phyloP scores from a whole-genome alignment of 2,797 vertebrate species.

The Hydrophis major region DNA sequence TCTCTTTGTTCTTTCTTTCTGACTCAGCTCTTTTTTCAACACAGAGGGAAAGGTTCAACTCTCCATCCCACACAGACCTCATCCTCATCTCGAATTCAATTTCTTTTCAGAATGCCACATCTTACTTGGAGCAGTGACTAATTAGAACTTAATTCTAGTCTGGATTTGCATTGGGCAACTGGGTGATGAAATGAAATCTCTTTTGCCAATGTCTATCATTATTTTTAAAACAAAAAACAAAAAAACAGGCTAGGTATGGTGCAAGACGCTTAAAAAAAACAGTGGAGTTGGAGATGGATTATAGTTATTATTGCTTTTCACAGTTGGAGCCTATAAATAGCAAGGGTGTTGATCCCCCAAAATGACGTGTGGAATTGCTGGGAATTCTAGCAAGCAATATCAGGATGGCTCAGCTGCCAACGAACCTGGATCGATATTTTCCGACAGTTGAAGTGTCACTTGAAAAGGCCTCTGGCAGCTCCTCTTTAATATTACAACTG shows the following conservation, averaged over 20 bases:
- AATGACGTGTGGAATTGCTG: neutral
- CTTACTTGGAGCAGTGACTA: neutral
- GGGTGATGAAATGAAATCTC: neutral
- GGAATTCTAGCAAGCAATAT: neutral
- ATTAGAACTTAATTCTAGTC: neutral
- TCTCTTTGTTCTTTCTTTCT: neutral
- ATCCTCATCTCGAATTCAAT: neutral
- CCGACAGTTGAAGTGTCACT: slow-evolving; percentile 1
- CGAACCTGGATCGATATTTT: neutral
- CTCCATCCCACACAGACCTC: neutral
- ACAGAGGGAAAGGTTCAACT: neutral
- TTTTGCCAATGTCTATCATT: neutral
- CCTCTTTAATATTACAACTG: neutral
- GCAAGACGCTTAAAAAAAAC: slow-evolving; percentile 8
- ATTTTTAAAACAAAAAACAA: neutral
- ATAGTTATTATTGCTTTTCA: neutral
- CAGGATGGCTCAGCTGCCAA: neutral
- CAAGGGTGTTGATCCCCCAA: neutral
- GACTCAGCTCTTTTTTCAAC: neutral
- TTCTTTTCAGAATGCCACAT: neutral
- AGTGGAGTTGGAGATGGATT: neutral
- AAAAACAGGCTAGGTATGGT: neutral
- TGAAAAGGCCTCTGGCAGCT: slow-evolving; percentile 16
- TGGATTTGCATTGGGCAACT: neutral
- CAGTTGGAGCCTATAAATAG: neutral